phyloP scores from a whole-genome alignment of 1,140 invertebrate genomes.

The Drosophila nasuta region DNA sequence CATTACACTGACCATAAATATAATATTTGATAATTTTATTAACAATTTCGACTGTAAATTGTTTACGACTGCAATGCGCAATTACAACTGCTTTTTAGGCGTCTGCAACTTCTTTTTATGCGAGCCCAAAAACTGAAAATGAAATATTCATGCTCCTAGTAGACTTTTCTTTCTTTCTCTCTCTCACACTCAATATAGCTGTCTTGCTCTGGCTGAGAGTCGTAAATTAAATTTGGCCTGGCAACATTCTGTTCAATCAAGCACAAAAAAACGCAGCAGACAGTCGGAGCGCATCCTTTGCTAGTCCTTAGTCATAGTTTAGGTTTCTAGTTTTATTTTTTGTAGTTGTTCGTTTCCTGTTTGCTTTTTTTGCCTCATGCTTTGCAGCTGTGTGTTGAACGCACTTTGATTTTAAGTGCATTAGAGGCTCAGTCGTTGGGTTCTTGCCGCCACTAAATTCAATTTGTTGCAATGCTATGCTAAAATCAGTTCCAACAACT shows the following conservation, averaged over 20 bases:
- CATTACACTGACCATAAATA: constrained; percentile 75
- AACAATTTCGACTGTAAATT: constrained; percentile 80
- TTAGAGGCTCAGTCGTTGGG: constrained; percentile 72
- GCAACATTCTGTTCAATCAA: constrained; percentile 82
- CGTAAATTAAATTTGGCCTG: constrained; percentile 80
- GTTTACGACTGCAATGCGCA: constrained; percentile 65
- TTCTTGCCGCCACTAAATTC: constrained; percentile 63
- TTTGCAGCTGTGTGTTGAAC: constrained; percentile 31
- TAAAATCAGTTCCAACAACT: constrained; percentile 65
- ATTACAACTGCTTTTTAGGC: constrained; percentile 56
- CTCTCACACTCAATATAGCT: constrained; percentile 31
- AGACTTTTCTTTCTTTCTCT: constrained; percentile 24
- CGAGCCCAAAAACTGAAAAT: constrained; percentile 54
- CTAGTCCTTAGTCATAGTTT: constrained; percentile 29
- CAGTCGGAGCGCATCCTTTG: constrained; percentile 45
- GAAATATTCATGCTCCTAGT: constrained; percentile 70
- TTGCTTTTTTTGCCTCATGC: constrained; percentile 4
- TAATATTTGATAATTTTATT: constrained; percentile 84
- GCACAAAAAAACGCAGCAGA: constrained; percentile 77
- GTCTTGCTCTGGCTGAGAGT: constrained; percentile 45
- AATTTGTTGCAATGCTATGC: constrained; percentile 81
- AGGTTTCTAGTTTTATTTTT: constrained; percentile 47
- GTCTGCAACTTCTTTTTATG: constrained; percentile 66
- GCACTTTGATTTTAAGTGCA: constrained; percentile 82
- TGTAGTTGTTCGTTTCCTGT: constrained; percentile 33